Evolutionary conservation across 1,140 invertebrate genomes (phyloP).

Genomic region (Rhyacophila brunnea): DNA sequence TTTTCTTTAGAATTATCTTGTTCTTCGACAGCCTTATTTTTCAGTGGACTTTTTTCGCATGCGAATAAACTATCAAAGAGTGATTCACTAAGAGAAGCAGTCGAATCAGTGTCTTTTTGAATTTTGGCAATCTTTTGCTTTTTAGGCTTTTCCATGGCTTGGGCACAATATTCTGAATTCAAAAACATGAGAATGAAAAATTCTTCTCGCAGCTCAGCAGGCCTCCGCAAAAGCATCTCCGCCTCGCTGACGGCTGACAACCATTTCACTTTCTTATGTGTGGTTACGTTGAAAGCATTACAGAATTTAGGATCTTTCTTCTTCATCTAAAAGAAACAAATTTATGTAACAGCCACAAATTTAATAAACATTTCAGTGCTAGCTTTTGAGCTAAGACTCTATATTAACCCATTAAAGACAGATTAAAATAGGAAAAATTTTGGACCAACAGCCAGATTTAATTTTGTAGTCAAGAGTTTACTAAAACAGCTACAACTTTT

Average conservation of each 20-base stretch:
- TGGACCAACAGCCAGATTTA: too few species aligned
- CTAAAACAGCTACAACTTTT: too few species aligned
- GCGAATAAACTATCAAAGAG: constrained; percentile 52
- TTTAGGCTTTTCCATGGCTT: constrained; percentile 30
- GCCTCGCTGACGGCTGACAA: constrained; percentile 62
- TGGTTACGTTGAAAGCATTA: constrained; percentile 51
- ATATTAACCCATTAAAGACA: too few species aligned
- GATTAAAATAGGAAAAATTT: too few species aligned
- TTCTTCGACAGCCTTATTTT: constrained; percentile 34
- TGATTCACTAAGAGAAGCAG: constrained; percentile 50
- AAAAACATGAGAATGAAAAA: constrained; percentile 46
- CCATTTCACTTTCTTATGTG: constrained; percentile 57
- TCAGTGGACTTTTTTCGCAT: constrained; percentile 40
- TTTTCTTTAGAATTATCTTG: constrained; percentile 1
- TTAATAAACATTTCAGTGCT: too few species aligned
- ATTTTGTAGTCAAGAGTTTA: too few species aligned
- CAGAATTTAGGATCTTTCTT: constrained; percentile 53
- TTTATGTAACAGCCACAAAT: too few species aligned
- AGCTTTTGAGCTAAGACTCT: too few species aligned
- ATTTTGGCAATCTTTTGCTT: constrained; percentile 42
- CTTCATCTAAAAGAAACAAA: constrained; percentile 48
- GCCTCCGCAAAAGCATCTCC: constrained; percentile 46
- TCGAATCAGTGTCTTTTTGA: constrained; percentile 40
- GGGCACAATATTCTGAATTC: constrained; percentile 28
- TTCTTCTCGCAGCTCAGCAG: constrained; percentile 47